Base-by-base conservation (phyloP, 37 sponge, comb jelly and placozoan species). In the Haliclona indistincta region DNA sequence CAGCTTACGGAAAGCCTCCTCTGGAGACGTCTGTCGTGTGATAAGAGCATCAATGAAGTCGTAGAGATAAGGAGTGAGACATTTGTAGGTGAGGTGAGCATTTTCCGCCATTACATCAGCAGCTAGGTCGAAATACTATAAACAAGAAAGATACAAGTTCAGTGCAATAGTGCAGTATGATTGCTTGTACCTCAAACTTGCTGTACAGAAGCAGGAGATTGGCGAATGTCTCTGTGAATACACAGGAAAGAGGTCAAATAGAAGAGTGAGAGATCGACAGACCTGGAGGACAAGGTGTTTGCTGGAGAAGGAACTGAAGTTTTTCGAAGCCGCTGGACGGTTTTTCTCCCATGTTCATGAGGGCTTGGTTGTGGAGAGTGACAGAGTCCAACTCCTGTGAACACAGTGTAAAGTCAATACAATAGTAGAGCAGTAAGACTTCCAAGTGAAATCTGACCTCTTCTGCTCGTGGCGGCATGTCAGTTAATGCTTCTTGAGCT, bases 101-200 rank as follows among this genome's bases (percentile, higher is more conserved):
- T 98, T 92, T 76, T 98, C 96, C 17, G 99, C 99, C 76, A 98
- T 67, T 19, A 98, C 99, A 81, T 98, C 99, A 53, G 99, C 99
- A 42, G 99, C 99, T 55, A 95, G 87, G 66, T 93, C 93, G 76
- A 72, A 98, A 87, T 98, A 98, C 94, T 97, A 67, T n/a, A n/a
- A n/a, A n/a, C n/a, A n/a, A n/a, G n/a, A n/a, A n/a, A n/a, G n/a
- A 8, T 20, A 19, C 10, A 11, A n/a, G 15, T 20, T 30, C 29
- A 29, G 7, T n/a, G 25, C 23, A 19, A n/a, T n/a, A n/a, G 15
- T 71, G 26, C 34, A 34, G 7, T 34, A 43, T 15, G 7, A 39
- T 45, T 13, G 15, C n/a, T 11, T 71, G 55, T 8, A 89, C 94
- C 86, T 89, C 89, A 83, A 85, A 80, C 60, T 98, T 98, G 44